Percentiles rank a stretch among this genome's conserved stretches.
phyloP scores from a whole-genome alignment of 2,113 vertebrate genomes.

The Hucho hucho region DNA sequence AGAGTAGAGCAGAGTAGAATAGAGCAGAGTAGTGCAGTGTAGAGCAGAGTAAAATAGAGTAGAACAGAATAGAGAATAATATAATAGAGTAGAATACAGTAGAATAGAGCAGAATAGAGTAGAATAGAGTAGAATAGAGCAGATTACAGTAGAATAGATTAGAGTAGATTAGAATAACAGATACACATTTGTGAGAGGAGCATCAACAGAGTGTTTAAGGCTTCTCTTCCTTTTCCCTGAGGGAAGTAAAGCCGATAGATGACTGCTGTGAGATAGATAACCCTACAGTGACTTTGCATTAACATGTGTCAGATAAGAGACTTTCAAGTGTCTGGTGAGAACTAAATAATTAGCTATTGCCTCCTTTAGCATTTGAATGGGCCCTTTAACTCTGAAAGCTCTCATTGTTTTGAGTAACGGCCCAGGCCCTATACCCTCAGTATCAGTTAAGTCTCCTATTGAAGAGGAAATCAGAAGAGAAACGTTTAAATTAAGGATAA shows the following conservation, averaged over 20 bases:
- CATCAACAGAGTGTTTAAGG: background rate
- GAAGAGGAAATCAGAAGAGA: constrained; percentile 73
- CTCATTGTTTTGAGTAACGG: constrained; percentile 79
- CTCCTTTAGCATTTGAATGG: constrained; percentile 80
- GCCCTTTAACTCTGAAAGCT: constrained; percentile 77
- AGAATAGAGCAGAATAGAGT: no score
- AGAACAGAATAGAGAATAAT: no score
- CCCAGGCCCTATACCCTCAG: constrained; percentile 59
- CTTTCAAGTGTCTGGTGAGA: constrained; percentile 77
- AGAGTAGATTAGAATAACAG: constrained; percentile 8
- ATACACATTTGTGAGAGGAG: background rate
- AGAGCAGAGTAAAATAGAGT: no score
- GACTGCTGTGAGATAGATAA: constrained; percentile 73
- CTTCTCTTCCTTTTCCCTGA: constrained; percentile 38
- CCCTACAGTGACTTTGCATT: constrained; percentile 68
- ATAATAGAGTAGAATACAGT: no score
- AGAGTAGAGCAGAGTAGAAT: no score
- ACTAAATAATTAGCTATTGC: constrained; percentile 77
- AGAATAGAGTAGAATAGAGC: no score
- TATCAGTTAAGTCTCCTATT: constrained; percentile 73
- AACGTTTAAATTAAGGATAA: constrained; percentile 70
- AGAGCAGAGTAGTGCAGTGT: no score
- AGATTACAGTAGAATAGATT: constrained; percentile 18
- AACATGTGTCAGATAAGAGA: constrained; percentile 77
- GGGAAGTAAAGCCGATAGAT: constrained; percentile 55